Percentiles rank a stretch among this genome's conserved stretches.
phyloP scores from a whole-genome alignment of 2,888 invertebrate species.

The Prosopocoilus inquinatus region DNA sequence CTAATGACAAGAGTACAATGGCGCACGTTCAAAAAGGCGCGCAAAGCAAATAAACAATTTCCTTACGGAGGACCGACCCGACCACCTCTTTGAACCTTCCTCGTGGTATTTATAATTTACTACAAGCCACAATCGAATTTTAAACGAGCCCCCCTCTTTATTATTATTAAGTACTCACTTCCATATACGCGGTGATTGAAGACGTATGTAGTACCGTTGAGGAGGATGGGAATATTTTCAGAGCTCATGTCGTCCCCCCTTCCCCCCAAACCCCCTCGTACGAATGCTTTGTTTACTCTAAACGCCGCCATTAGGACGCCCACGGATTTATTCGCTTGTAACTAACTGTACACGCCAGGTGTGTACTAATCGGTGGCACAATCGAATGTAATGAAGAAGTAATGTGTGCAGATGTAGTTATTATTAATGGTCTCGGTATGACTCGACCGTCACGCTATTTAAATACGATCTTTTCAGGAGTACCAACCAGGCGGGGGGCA shows the following conservation, averaged over 20 bases:
- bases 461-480: too few species aligned
- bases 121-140: slow-evolving; percentile 10
- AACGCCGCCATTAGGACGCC: slow-evolving; percentile 4
- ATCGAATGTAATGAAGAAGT: slow-evolving; percentile 1
- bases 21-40: too few species aligned
- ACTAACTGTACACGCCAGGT: slow-evolving; percentile 7
- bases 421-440: too few species aligned
- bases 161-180: too few species aligned
- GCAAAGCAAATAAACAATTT: too few species aligned
- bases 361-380: background rate
- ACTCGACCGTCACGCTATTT: too few species aligned
- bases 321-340: background rate
- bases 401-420: too few species aligned
- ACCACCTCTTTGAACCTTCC: too few species aligned
- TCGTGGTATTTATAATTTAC: background rate
- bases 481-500: too few species aligned
- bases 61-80: too few species aligned
- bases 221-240: slow-evolving; percentile 7
- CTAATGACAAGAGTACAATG: too few species aligned
- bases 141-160: slow-evolving; percentile 7
- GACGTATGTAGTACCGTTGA: slow-evolving; percentile 4
- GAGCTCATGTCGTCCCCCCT: background rate
- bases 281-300: slow-evolving; percentile 9
- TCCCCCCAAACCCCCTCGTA: too few species aligned
- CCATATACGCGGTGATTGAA: slow-evolving; percentile 7